A percentile compares a stretch with the other conserved stretches of the same genome.
These are phyloP conservation scores for Scomber scombrus DNA, from an alignment of 2,113 vertebrate genomes.

Conservation along the genomic window DNA sequence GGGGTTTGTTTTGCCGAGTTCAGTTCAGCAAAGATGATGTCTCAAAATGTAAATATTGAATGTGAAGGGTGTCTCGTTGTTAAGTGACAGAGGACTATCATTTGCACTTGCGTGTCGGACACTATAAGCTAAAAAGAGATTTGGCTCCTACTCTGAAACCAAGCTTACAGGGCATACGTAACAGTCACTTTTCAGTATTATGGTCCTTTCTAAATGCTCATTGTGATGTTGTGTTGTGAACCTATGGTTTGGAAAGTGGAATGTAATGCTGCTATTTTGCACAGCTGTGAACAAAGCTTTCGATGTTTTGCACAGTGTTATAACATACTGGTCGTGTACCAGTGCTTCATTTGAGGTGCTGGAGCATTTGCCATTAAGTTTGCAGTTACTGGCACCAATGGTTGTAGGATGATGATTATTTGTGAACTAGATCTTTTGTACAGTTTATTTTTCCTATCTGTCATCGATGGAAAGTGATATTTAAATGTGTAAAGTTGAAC, in stretches of 20 bases:
- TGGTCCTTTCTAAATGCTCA: conserved; percentile 29
- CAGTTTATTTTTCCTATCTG: conserved; percentile 55
- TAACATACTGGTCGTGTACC: conserved; percentile 41
- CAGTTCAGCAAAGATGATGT: conserved; percentile 16
- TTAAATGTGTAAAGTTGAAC: conserved; percentile 43
- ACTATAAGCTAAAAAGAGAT: conserved; percentile 59
- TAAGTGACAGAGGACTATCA: conserved; percentile 20
- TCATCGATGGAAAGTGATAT: conserved; percentile 58
- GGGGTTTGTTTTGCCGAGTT: conserved; percentile 24
- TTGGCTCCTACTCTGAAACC: conserved; percentile 50
- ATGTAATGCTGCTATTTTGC: conserved; percentile 80
- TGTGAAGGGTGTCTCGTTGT: neutral
- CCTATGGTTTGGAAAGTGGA: conserved; percentile 65
- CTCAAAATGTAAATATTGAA: conserved; percentile 55
- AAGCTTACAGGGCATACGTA: conserved; percentile 32
- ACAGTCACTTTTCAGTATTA: conserved; percentile 45
- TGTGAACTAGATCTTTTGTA: conserved; percentile 67
- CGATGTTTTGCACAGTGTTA: conserved; percentile 76
- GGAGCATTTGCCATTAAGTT: conserved; percentile 58
- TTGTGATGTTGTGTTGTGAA: conserved; percentile 69
- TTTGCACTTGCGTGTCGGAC: conserved; percentile 57
- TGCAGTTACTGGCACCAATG: conserved; percentile 50
- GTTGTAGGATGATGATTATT: conserved; percentile 46
- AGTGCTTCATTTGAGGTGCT: conserved; percentile 52
- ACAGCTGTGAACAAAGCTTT: conserved; percentile 77